Base-by-base conservation (phyloP, 2,888 invertebrate genomes). In the Isoperla grammatica region DNA sequence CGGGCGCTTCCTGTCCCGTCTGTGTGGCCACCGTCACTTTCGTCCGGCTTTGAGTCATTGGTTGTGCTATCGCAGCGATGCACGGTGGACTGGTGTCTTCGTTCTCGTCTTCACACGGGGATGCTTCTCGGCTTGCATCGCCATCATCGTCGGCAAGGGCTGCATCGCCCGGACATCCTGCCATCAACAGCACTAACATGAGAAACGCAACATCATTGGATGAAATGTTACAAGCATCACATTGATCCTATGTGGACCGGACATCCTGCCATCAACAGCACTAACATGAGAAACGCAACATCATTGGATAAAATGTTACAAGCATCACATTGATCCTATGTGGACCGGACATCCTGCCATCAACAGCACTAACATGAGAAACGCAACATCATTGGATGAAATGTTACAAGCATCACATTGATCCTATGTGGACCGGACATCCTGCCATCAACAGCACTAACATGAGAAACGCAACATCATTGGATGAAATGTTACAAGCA, bases 21-120 rank as follows among this genome's bases (percentile, higher is more conserved):
- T 92, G 91, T 2, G 91, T 91, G 12, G 90, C 90, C 11, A 90
- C 90, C 35, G 90, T 90, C 62, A 90, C 88, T 73, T 87, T 79
- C 43, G 61, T 56, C 40, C 62, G 57, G 61, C 0, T 80, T 79
- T 15, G 81, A 74, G 1, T 80, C 79, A 0, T 15, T 35, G 55
- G 50, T 12, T 22, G 43, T 1, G 48, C 50, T 8, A 61, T 56
- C 35, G 61, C 49, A 12, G 61, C 39, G 12, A 59, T 23, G 23
- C 17, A 56, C 43, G 56, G 1, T 70, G 63, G 1, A 69, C 69
- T 0, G 81, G 77, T 29, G 29, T 29, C 35, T 46, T 46, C 49
- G 54, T 40, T 45, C 37, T 53, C 56, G 39, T 83, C 87, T 55
- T 87, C 80, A 66, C 88, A 81, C 2, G 87, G 87, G 4, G 87